A percentile compares a stretch with the other conserved stretches of the same genome.
These are phyloP conservation scores for Bufotes viridis DNA, from an alignment of 2,797 vertebrate species.

Conservation along the genomic window DNA sequence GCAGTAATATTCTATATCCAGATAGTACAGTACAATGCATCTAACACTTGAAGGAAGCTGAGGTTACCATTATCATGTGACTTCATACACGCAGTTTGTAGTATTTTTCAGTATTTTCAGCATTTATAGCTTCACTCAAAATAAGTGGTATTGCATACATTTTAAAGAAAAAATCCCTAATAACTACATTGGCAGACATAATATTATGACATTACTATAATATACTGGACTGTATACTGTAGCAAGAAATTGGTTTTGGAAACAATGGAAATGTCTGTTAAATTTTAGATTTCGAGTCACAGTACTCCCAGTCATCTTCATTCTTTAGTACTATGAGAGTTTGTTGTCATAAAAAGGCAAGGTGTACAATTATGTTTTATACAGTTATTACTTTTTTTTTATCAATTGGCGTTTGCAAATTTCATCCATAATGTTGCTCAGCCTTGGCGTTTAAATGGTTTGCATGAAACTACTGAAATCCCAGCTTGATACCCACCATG, in stretches of 20 bases:
- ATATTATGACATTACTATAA: neutral
- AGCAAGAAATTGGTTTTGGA: slow-evolving; percentile 30
- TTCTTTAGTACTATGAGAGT: neutral
- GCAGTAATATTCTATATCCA: neutral
- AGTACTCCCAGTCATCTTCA: slow-evolving; percentile 3
- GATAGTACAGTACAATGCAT: neutral
- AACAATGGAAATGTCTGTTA: slow-evolving; percentile 6
- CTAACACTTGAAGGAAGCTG: slow-evolving; percentile 73
- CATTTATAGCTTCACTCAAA: neutral
- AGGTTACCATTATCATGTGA: slow-evolving; percentile 78
- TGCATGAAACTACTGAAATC: slow-evolving; percentile 79
- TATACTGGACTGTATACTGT: neutral
- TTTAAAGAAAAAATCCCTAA: neutral
- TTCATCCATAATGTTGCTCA: slow-evolving; percentile 69
- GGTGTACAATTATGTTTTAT: neutral
- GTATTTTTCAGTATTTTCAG: rapidly evolving
- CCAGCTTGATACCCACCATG: slow-evolving; percentile 66
- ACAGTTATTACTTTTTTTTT: neutral
- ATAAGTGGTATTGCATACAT: neutral
- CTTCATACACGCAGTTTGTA: slow-evolving; percentile 69
- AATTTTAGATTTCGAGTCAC: slow-evolving; percentile 3
- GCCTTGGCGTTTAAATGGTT: slow-evolving; percentile 87
- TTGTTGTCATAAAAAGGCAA: slow-evolving; percentile 18
- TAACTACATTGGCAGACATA: neutral
- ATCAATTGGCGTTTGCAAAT: slow-evolving; percentile 25